A percentile compares a stretch with the other conserved stretches of the same genome.
Evolutionary conservation across 1,140 invertebrate genomes (phyloP).

Genomic region (Linepithema humile): DNA sequence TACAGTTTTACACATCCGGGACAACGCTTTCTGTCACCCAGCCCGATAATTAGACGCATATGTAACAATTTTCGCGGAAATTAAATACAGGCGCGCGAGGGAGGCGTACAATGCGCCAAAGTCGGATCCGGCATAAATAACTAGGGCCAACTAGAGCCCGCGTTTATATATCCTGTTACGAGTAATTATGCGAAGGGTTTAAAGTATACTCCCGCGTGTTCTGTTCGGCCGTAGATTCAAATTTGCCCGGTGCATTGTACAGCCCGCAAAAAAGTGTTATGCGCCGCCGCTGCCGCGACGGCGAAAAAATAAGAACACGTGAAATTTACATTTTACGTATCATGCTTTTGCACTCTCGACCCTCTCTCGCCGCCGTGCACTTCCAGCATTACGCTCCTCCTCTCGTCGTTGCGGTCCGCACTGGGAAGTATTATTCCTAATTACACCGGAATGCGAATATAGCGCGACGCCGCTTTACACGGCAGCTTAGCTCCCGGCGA

Average conservation of each 20-base stretch:
- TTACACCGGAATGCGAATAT: constrained; percentile 60
- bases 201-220: constrained; percentile 30
- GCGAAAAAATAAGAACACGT: constrained; percentile 54
- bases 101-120: not conserved
- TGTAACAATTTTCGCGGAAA: constrained; percentile 39
- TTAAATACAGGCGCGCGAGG: constrained; percentile 7
- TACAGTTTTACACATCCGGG: not conserved
- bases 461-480: constrained; percentile 48
- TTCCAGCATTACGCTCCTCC: constrained; percentile 18
- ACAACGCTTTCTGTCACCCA: constrained; percentile 2
- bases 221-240: constrained; percentile 29
- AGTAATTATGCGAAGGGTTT: constrained; percentile 52
- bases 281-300: constrained; percentile 1
- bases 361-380: not conserved
- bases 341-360: constrained; percentile 42
- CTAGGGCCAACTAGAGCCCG: constrained; percentile 30
- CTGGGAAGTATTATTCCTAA: constrained; percentile 66
- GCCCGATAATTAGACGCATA: constrained; percentile 29
- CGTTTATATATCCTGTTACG: constrained; percentile 55
- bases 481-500: constrained; percentile 31
- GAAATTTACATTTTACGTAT: constrained; percentile 55
- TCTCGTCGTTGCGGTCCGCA: constrained; percentile 31
- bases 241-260: constrained; percentile 46
- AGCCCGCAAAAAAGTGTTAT: constrained; percentile 49
- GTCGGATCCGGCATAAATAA: constrained; percentile 29